Conservation (phyloP, 1,140 invertebrate species). For the Monochamus saltuarius region DNA sequence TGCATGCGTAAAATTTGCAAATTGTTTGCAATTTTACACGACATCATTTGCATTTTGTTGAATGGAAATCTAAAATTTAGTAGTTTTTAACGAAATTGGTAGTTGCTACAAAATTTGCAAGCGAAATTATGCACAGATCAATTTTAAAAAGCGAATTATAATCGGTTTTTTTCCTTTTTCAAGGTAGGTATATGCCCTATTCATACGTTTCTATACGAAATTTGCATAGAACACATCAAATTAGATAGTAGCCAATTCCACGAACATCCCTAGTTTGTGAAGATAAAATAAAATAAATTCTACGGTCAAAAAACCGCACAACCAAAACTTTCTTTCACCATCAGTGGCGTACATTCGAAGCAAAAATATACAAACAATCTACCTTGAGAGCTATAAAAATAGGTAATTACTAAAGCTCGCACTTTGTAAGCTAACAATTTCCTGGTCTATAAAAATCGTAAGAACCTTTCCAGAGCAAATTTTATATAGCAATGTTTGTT, state of each 20-base stretch:
- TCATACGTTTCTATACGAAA: no score
- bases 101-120: constrained; percentile 39
- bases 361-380: constrained; percentile 9
- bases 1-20: constrained; percentile 45
- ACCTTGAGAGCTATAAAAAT: constrained; percentile 10
- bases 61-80: constrained; percentile 42
- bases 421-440: no score
- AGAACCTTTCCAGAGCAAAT: no score
- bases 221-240: no score
- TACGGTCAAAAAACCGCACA: not conserved
- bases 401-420: no score
- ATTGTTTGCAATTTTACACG: constrained; percentile 43
- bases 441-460: no score
- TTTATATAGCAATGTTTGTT: no score
- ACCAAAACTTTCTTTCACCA: constrained; percentile 3
- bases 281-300: no score
- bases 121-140: constrained; percentile 32
- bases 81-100: constrained; percentile 40
- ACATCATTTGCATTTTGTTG: constrained; percentile 42
- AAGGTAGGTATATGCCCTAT: no score
- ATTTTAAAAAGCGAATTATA: constrained; percentile 16
- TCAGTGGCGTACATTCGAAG: not conserved
- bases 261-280: no score
- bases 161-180: not conserved
- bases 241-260: no score